Evolutionary conservation across 1,140 invertebrate genomes (phyloP), one percentile per base, ranked within the genome.

Genomic region (Alviniconcha marisindica): DNA sequence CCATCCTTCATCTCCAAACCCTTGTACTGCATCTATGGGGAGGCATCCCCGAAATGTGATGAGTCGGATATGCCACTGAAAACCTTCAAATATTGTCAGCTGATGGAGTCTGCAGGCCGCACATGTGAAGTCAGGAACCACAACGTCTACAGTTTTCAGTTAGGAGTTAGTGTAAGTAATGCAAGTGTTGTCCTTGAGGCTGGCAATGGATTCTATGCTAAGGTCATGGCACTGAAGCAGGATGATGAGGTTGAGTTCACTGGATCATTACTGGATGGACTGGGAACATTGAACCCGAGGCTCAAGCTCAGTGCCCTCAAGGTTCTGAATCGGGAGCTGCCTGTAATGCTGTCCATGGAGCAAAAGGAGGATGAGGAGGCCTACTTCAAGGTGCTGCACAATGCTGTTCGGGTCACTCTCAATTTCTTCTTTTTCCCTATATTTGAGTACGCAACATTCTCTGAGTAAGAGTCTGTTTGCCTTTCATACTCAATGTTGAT

Each of bases 391-490:
- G 51, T 84, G 10, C 40, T 90, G 18, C 83, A 89, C 71, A 84
- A 90, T 54, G 87, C 88, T n/a, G 44, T 90, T 1, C 63, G 83
- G 3, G 83, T 91, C 4, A 87, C 88, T 4, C 88, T 91, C 73
- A 89, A 91, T 79, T 91, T 91, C 77, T 86, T 89, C 63, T 90
- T 88, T 84, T 91, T 89, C 74, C 90, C 90, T 31, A 63, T 91
- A 10, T 84, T 89, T 44, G 86, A 87, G 66, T 90, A 87, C 77
- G 74, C 84, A 24, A 31, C 14, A 21, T 44, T 69, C 4, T 40
- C 36, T 33, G 10, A 69, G 3, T 69, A 36, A 69, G 63, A n/a
- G n/a, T n/a, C n/a, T n/a, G n/a, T n/a, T n/a, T n/a, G n/a, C n/a
- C n/a, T n/a, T n/a, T n/a, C n/a, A n/a, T n/a, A n/a, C n/a, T n/a